Base-by-base conservation (phyloP, 2,888 invertebrate species). In the Hofmannophila pseudospretella region DNA sequence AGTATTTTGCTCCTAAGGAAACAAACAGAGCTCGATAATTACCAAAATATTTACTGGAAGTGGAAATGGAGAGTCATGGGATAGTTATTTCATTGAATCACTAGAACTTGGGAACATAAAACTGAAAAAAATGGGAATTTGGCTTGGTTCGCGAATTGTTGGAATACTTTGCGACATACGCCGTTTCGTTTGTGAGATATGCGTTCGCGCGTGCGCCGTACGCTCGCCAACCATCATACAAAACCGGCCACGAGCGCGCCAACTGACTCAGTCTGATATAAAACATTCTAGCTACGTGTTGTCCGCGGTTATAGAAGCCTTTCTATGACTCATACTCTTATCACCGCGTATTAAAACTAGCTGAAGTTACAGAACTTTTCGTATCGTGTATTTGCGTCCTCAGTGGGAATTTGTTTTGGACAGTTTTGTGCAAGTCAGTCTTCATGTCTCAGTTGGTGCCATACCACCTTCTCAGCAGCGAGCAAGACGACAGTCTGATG, bases 401-500 rank as follows among this genome's bases (percentile, higher is more conserved):
- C 4, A 7, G 73, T 69, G 77, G 59, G 62, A 59, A 66, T 59
- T 72, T 74, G 47, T 64, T 71, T 70, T 58, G 68, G 62, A 70
- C 63, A 45, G 47, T 66, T 67, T 70, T 61, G 71, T 71, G 71
- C 48, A 69, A 80, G 69, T 58, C 61, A 58, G 65, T 63, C 84
- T 88, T 87, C 80, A 90, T 90, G 90, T 90, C 89, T 84, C 90
- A 89, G 82, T 72, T 89, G 88, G 90, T 90, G 80, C 90, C 90
- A 43, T 89, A 81, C 64, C 70, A 84, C 65, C 67, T 74, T 44
- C 55, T 67, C 61, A 80, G 62, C 72, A 58, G 80, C 78, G 88
- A 87, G 63, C 84, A 80, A 63, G 88, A 87, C 77, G 88, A 88
- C 58, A 78, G 84, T 80, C 86, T 87, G 30, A 85, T 87, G 86